Evolutionary conservation across 2,113 vertebrate species (phyloP).

Genomic region (Actenoides lindsayi): DNA sequence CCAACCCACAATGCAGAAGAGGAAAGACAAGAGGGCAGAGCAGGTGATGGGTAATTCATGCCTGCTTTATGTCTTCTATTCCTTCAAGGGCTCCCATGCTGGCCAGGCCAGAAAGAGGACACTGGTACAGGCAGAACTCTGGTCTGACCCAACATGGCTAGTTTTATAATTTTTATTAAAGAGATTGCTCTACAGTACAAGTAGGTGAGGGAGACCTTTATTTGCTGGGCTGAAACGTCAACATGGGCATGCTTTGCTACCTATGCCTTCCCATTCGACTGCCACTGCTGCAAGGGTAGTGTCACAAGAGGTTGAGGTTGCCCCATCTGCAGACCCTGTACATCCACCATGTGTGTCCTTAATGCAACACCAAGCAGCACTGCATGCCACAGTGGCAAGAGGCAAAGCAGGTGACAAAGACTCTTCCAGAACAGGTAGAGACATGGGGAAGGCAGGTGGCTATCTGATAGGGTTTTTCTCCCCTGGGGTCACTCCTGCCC

Average conservation of each 20-base stretch:
- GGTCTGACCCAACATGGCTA: not conserved
- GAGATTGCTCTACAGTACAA: not conserved
- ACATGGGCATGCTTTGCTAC: not conserved
- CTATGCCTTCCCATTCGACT: not conserved
- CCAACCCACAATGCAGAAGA: accelerated
- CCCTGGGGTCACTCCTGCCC: not conserved
- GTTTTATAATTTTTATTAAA: not conserved
- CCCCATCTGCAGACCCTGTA: not conserved
- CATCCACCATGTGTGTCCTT: no score
- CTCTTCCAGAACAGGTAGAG: not conserved
- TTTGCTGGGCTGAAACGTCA: not conserved
- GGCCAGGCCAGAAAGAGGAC: not conserved
- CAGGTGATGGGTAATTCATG: not conserved
- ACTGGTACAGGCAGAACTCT: not conserved
- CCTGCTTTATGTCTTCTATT: not conserved
- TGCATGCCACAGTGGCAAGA: not conserved
- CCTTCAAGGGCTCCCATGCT: not conserved
- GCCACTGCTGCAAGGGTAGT: not conserved
- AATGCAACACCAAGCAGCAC: no score
- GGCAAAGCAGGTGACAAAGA: not conserved
- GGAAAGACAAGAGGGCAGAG: not conserved
- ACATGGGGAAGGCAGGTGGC: accelerated
- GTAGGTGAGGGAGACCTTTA: not conserved
- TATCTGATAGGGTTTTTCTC: not conserved
- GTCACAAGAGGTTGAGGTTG: accelerated